Conservation (phyloP, 2,113 vertebrate genomes). For the Galbula dea region DNA sequence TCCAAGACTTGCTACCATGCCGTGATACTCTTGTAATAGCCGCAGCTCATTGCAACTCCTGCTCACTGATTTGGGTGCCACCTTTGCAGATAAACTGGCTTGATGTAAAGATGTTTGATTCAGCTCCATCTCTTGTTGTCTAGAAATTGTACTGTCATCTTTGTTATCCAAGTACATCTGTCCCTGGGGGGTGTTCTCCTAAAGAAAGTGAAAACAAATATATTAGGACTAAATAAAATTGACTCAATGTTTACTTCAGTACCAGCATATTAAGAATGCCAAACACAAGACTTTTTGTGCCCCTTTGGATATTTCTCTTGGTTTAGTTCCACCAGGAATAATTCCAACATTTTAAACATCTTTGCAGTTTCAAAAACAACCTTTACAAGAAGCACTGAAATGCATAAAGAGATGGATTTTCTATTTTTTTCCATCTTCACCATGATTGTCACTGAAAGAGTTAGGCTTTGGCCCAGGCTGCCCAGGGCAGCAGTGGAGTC, state of each 20-base stretch:
- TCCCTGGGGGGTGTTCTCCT: conserved; percentile 1
- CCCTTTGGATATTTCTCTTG: neutral
- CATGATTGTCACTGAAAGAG: too few species aligned
- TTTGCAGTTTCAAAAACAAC: neutral
- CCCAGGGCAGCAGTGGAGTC: too few species aligned
- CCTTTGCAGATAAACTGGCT: conserved; percentile 50
- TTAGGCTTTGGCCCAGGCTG: too few species aligned
- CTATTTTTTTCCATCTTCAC: neutral
- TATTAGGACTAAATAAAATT: neutral
- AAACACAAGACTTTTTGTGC: neutral
- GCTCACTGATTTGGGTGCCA: conserved; percentile 54
- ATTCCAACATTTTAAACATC: neutral
- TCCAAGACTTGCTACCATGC: conserved; percentile 73
- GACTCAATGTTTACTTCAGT: neutral
- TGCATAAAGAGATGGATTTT: neutral
- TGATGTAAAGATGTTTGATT: conserved; percentile 70
- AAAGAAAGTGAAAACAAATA: conserved; percentile 32
- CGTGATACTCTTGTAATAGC: conserved; percentile 79
- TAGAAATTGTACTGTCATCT: conserved; percentile 41
- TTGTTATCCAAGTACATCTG: conserved; percentile 87
- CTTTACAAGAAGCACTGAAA: neutral
- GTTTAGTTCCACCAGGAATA: neutral
- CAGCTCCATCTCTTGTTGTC: conserved; percentile 81
- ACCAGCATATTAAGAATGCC: neutral
- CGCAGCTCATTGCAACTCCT: conserved; percentile 78